Evolutionary conservation across 2,888 invertebrate genomes (phyloP).

Genomic region (Apodemia duryi): DNA sequence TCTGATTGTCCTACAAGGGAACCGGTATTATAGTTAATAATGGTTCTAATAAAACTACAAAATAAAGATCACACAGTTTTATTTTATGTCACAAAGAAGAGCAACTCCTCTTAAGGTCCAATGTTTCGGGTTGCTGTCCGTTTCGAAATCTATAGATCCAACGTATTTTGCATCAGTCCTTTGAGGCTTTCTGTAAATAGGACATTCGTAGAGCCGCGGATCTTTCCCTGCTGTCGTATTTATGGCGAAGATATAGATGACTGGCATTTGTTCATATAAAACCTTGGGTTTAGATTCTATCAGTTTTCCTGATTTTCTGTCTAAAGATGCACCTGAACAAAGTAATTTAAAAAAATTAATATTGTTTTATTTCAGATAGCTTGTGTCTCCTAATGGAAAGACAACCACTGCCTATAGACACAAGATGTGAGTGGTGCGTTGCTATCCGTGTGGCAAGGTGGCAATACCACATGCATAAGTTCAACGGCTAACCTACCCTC

Average conservation of each 20-base stretch:
- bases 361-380: too few relatives aligned
- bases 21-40: too few relatives aligned
- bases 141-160: conserved; percentile 96
- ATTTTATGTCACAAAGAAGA: conserved; percentile 97
- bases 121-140: conserved; percentile 93
- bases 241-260: conserved; percentile 97
- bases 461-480: too few relatives aligned
- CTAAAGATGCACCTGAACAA: conserved; percentile 86
- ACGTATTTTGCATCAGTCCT: conserved; percentile 97
- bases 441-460: too few relatives aligned
- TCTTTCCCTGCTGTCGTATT: conserved; percentile 96
- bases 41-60: not conserved
- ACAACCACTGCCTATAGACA: too few relatives aligned
- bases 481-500: too few relatives aligned
- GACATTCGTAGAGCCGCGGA: conserved; percentile 95
- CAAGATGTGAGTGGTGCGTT: too few relatives aligned
- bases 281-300: conserved; percentile 96
- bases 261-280: conserved; percentile 96
- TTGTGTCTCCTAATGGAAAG: too few relatives aligned
- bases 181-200: conserved; percentile 96
- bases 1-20: too few relatives aligned
- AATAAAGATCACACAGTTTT: conserved; percentile 40
- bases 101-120: conserved; percentile 98
- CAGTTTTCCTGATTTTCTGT: conserved; percentile 91
- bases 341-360: not conserved